phyloP scores from a whole-genome alignment of 2,888 invertebrate genomes.

The Camptogramma bilineatum region DNA sequence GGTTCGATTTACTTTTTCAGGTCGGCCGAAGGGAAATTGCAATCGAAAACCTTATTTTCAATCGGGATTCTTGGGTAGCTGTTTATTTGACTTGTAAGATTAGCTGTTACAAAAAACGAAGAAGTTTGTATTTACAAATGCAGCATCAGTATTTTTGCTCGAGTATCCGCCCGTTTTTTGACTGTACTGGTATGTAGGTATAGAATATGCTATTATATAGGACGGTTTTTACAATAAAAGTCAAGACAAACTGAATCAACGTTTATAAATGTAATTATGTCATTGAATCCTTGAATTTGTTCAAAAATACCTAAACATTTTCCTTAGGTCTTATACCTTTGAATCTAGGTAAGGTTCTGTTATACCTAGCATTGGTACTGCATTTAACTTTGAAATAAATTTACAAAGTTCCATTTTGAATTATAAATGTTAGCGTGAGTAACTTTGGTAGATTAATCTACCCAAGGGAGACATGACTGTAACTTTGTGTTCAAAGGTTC shows the following conservation, averaged over 20 bases:
- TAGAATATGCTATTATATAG: no score
- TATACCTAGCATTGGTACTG: neutral
- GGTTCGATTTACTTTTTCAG: constrained; percentile 52
- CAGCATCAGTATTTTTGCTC: neutral
- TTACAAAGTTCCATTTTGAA: constrained; percentile 12
- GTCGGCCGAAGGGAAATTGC: constrained; percentile 51
- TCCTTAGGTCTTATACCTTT: neutral
- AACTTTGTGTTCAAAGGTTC: constrained; percentile 19
- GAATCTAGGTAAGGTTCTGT: neutral
- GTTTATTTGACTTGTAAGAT: constrained; percentile 30
- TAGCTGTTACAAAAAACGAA: constrained; percentile 4
- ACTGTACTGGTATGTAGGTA: neutral
- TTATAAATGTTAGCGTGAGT: constrained; percentile 22
- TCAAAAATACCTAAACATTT: no score
- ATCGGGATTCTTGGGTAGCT: constrained; percentile 32
- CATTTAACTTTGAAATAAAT: constrained; percentile 5
- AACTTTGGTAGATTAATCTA: constrained; percentile 16
- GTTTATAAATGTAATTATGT: no score
- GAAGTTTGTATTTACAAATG: neutral
- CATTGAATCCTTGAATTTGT: no score
- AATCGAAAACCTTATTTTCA: constrained; percentile 48
- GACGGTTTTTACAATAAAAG: no score
- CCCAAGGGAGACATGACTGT: constrained; percentile 24
- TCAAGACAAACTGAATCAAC: no score
- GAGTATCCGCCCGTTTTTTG: neutral